Evolutionary conservation across 2,888 invertebrate genomes (phyloP).

Genomic region (Cynaeus angustus): DNA sequence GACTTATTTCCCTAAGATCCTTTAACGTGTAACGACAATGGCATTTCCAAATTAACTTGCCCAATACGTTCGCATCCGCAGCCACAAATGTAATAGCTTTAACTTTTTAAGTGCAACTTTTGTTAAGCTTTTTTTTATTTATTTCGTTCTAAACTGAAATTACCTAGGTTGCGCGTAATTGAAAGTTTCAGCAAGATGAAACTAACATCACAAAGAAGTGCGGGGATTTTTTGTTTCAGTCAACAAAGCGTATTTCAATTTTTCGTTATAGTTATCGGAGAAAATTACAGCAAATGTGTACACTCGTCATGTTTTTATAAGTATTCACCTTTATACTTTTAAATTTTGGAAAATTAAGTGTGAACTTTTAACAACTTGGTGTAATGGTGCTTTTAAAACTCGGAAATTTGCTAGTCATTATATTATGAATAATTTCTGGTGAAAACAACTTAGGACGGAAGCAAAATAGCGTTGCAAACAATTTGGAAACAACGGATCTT

Average conservation of each 20-base stretch:
- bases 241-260: no score
- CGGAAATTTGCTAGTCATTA: not conserved
- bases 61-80: conserved; percentile 20
- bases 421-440: not conserved
- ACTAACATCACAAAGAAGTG: not conserved
- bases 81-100: conserved; percentile 17
- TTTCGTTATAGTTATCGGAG: no score
- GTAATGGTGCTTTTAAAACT: not conserved
- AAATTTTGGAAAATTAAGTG: not conserved
- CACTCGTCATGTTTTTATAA: not conserved
- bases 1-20: conserved; percentile 47
- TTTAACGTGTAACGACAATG: conserved; percentile 46
- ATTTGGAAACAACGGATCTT: not conserved
- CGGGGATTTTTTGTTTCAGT: no score
- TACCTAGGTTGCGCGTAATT: conserved; percentile 1
- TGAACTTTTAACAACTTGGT: conserved; percentile 1
- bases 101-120: conserved; percentile 29
- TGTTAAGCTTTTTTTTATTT: conserved; percentile 11
- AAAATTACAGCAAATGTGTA: no score
- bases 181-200: conserved; percentile 1
- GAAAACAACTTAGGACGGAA: not conserved
- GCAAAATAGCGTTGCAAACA: not conserved
- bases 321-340: not conserved
- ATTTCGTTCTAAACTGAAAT: not conserved
- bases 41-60: conserved; percentile 48